Percentiles rank a stretch among this genome's conserved stretches.
phyloP scores from a whole-genome alignment of 2,888 invertebrate genomes.

The Heliconius erato region DNA sequence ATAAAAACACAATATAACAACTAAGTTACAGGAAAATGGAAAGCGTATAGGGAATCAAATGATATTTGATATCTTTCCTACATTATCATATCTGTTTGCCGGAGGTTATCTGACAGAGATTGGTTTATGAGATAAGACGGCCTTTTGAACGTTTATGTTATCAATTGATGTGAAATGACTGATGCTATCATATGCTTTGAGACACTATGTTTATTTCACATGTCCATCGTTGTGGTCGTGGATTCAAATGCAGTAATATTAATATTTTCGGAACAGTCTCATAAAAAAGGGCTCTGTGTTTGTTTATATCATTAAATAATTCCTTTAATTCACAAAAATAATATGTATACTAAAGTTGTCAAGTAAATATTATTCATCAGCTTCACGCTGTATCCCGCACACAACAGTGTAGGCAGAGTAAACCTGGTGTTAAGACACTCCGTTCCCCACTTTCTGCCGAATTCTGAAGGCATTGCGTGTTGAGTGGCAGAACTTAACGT shows the following conservation, averaged over 20 bases:
- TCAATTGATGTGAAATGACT: neutral
- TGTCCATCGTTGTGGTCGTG: neutral
- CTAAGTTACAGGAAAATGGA: neutral
- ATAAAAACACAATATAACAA: neutral
- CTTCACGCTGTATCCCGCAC: no score
- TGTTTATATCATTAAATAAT: neutral
- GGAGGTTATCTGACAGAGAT: constrained; percentile 13
- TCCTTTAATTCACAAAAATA: neutral
- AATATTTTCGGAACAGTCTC: neutral
- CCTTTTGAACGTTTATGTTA: neutral
- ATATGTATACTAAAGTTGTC: neutral
- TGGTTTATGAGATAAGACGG: neutral
- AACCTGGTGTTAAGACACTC: no score
- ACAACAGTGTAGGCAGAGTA: no score
- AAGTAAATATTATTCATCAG: neutral
- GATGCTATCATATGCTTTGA: neutral
- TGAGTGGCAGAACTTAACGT: no score
- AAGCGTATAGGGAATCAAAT: constrained; percentile 9
- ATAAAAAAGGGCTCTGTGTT: neutral
- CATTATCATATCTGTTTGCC: constrained; percentile 1
- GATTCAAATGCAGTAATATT: neutral
- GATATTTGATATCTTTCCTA: constrained; percentile 9
- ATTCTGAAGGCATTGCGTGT: no score
- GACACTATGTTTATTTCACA: neutral
- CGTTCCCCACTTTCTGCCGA: no score